These are phyloP conservation scores for Plecturocebus donacophilus DNA, from an alignment of 2,113 vertebrate genomes.

Conservation along the genomic window DNA sequence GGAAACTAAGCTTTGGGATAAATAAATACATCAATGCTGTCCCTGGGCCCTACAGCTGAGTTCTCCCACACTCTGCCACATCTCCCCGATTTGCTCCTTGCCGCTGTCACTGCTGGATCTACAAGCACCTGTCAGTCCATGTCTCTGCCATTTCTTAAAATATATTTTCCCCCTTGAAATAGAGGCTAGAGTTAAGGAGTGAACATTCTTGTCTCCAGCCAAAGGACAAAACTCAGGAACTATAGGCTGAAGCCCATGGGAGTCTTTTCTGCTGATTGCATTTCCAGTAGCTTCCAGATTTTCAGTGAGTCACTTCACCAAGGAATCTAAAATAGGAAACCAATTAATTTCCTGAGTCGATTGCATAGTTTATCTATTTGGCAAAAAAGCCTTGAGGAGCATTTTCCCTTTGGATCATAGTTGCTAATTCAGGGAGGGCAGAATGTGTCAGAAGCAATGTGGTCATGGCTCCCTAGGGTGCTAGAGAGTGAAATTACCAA, in stretches of 20 bases:
- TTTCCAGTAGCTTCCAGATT: neutral
- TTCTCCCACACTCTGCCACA: fast-evolving
- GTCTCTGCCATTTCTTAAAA: neutral
- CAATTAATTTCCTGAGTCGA: neutral
- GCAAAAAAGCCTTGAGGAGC: neutral
- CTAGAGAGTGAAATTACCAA: neutral
- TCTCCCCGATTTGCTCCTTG: neutral
- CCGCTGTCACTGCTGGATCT: neutral
- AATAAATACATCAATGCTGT: neutral
- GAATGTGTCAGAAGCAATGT: neutral
- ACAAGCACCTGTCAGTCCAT: neutral
- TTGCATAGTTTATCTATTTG: neutral
- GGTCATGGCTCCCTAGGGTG: neutral
- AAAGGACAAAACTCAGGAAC: neutral
- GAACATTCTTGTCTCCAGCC: neutral
- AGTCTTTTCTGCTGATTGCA: neutral
- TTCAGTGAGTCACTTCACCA: neutral
- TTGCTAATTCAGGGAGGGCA: neutral
- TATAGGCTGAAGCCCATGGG: neutral
- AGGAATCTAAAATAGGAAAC: neutral
- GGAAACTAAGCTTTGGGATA: neutral
- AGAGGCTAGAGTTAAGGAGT: neutral
- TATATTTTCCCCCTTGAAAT: neutral
- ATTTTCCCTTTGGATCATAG: neutral
- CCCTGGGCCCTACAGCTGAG: too few species aligned